Base-by-base conservation (phyloP, 1,140 invertebrate species). In the Eriocheir sinensis region DNA sequence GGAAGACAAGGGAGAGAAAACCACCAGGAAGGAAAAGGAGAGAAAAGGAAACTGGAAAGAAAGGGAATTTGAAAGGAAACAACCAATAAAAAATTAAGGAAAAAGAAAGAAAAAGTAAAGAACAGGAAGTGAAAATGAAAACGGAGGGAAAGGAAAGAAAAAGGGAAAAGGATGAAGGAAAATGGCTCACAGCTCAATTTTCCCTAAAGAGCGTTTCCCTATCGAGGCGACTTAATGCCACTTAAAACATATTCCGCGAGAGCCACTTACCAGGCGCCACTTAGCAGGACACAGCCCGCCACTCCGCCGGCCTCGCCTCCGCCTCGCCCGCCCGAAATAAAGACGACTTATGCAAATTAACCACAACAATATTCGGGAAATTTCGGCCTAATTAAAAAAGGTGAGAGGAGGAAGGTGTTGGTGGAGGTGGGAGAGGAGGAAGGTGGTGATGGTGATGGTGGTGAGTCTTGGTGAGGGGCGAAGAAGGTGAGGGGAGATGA, bases 301-400 rank as follows among this genome's bases (percentile, higher is more conserved):
- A 53, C 48, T 53, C 48, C 21, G 48, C 48, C 48, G 48, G 48
- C 2, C 48, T 53, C 21, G 36, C 60, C 21, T 30, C 36, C 80
- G 44, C 41, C 12, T 32, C 85, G 38, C 41, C 12, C 83, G 21
- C 83, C 81, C 9, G 48, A 90, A 60, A 90, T 90, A 72, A 90
- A 34, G 89, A 48, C 17, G 89, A 90, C 21, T 90, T 90, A 90
- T 90, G 89, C 89, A 81, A 79, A 91, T 79, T 30, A 36, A n/a
- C 2, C 60, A 3, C 12, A 41, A 81, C 90, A 79, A 38, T 91
- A 38, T 91, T 32, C n/a, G 36, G 32, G 90, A n/a, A 79, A 79
- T 90, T 79, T 90, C 30, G 32, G 27, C 17, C 44, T 72, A 90
- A 90, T 90, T 90, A 90, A 90, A 90, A 38, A 38, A 34, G 30